These are phyloP conservation scores for Notolepis coatsorum DNA, from an alignment of 2,797 vertebrate species.

Conservation along the genomic window DNA sequence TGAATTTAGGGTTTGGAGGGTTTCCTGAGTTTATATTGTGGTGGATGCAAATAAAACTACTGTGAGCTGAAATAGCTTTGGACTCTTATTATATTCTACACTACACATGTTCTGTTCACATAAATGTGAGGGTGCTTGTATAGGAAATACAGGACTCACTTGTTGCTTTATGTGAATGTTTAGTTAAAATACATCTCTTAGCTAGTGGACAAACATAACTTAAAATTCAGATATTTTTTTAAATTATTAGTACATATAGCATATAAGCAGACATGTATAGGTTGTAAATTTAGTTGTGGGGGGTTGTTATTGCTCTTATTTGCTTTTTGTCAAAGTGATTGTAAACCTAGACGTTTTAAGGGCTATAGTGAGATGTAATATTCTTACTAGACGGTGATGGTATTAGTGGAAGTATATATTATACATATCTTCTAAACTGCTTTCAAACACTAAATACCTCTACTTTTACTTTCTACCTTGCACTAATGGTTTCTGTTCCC, in stretches of 20 bases:
- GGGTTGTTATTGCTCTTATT: constrained; percentile 15
- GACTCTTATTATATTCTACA: constrained; percentile 29
- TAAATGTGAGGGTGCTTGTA: constrained; percentile 23
- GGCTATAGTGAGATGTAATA: background rate
- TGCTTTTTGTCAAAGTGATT: background rate
- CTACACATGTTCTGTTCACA: constrained; percentile 51
- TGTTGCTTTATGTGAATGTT: constrained; percentile 45
- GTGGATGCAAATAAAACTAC: constrained; percentile 12
- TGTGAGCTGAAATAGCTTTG: constrained; percentile 3
- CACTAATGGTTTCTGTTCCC: background rate
- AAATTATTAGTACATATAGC: constrained; percentile 37
- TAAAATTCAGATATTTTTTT: constrained; percentile 25
- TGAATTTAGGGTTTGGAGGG: constrained; percentile 10
- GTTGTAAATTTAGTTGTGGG: background rate
- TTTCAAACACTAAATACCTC: constrained; percentile 39
- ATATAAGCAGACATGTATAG: constrained; percentile 42
- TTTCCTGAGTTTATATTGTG: constrained; percentile 6
- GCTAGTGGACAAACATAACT: constrained; percentile 17
- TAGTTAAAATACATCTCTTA: constrained; percentile 70
- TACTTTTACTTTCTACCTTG: background rate
- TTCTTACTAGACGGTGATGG: background rate
- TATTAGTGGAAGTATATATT: constrained; percentile 13
- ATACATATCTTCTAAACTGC: background rate
- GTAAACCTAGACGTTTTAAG: background rate
- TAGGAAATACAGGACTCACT: constrained; percentile 15